Evolutionary conservation across 2,113 vertebrate genomes (phyloP).

Genomic region (Brienomyrus brachyistius): DNA sequence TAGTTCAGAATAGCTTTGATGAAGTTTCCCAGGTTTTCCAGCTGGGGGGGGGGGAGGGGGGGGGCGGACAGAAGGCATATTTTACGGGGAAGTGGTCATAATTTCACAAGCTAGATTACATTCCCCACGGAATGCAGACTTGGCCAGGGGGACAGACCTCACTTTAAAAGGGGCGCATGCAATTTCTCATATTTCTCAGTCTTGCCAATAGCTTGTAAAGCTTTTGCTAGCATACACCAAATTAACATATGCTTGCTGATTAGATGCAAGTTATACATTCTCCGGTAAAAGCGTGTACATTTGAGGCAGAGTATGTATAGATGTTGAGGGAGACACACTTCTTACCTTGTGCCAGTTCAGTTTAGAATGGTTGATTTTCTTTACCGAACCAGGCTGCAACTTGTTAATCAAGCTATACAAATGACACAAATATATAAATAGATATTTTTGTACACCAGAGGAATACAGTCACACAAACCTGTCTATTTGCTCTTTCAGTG

Average conservation of each 20-base stretch:
- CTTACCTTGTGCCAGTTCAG: conserved; percentile 85
- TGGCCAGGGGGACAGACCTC: not conserved
- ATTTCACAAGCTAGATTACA: not conserved
- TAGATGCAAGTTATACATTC: not conserved
- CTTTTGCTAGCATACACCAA: not conserved
- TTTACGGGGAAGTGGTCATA: not conserved
- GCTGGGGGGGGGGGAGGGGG: conserved; percentile 45
- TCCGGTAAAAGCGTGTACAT: not conserved
- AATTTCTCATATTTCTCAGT: not conserved
- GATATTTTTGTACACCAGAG: not conserved
- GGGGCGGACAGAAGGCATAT: not conserved
- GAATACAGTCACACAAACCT: not conserved
- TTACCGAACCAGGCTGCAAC: conserved; percentile 74
- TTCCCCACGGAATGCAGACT: not conserved
- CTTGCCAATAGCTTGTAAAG: not conserved
- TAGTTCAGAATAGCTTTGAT: conserved; percentile 80
- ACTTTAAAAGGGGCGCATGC: not conserved
- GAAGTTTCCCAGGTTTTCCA: conserved; percentile 84
- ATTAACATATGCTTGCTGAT: not conserved
- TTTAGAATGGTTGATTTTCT: conserved; percentile 77
- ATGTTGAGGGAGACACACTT: not conserved
- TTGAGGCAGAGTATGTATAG: not conserved
- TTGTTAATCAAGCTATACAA: conserved; percentile 70
- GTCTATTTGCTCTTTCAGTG: not conserved
- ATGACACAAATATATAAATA: conserved; percentile 1